Percentiles rank a stretch among this genome's conserved stretches.
These are phyloP conservation scores for Heliothis peltigera DNA, from an alignment of 2,888 invertebrate genomes.

Conservation along the genomic window DNA sequence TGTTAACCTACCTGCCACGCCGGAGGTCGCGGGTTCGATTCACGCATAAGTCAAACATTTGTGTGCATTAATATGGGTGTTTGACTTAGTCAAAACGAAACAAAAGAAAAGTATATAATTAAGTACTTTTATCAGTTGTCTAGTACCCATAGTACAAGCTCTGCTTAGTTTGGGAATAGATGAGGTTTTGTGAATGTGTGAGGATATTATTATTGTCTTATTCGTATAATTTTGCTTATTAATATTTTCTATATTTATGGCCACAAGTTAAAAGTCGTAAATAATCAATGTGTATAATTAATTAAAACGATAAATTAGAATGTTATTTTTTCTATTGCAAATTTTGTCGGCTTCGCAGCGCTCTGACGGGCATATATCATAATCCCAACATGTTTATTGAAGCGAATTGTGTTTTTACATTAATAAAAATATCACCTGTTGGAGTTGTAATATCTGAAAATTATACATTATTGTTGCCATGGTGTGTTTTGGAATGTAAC, in stretches of 20 bases:
- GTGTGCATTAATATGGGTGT: no score
- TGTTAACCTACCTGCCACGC: no score
- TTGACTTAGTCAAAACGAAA: no score
- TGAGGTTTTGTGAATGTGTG: no score
- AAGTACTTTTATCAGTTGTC: no score
- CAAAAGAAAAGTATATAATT: no score
- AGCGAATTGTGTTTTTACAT: constrained; percentile 25
- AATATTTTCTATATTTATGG: neutral
- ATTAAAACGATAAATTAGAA: constrained; percentile 8
- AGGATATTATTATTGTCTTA: neutral
- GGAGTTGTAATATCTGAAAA: constrained; percentile 31
- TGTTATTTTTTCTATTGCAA: constrained; percentile 23
- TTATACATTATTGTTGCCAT: constrained; percentile 29
- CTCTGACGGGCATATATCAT: constrained; percentile 29
- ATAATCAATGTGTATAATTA: constrained; percentile 14
- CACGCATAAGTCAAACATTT: no score
- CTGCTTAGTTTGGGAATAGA: no score
- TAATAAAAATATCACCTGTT: constrained; percentile 47
- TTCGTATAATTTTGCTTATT: neutral
- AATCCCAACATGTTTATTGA: constrained; percentile 36
- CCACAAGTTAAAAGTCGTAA: constrained; percentile 10
- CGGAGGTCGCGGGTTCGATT: no score
- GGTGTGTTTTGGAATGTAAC: constrained; percentile 32
- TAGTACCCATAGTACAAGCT: no score
- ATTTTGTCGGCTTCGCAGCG: constrained; percentile 14